These are phyloP conservation scores for Agrilus biguttatus DNA, from an alignment of 2,888 invertebrate genomes.

Conservation along the genomic window DNA sequence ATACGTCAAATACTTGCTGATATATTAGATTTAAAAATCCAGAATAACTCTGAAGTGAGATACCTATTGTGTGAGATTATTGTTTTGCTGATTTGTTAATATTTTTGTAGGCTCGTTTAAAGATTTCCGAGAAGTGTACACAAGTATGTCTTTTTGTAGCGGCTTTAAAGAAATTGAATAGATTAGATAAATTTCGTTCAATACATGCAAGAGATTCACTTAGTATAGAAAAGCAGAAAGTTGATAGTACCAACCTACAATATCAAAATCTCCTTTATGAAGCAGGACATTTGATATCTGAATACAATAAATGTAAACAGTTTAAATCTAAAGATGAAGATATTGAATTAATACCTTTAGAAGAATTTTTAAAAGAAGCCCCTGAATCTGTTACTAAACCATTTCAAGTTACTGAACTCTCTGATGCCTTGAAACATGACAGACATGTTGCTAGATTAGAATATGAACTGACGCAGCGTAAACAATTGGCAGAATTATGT, in stretches of 20 bases:
- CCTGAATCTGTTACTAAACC: conserved; percentile 37
- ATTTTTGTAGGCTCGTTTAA: conserved; percentile 36
- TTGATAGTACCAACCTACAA: conserved; percentile 79
- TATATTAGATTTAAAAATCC: conserved; percentile 50
- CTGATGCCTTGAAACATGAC: conserved; percentile 52
- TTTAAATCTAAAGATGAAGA: conserved; percentile 92
- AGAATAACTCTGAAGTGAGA: conserved; percentile 39
- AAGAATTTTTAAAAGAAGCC: conserved; percentile 72
- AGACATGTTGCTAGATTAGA: conserved; percentile 73
- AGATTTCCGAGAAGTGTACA: conserved; percentile 51
- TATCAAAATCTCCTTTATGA: conserved; percentile 90
- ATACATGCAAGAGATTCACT: conserved; percentile 69
- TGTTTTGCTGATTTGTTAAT: conserved; percentile 1
- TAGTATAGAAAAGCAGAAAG: conserved; percentile 70
- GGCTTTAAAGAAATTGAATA: conserved; percentile 77
- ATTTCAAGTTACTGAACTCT: conserved; percentile 19
- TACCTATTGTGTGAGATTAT: not conserved
- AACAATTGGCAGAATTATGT: conserved; percentile 64
- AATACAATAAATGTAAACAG: conserved; percentile 87
- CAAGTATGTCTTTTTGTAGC: conserved; percentile 65
- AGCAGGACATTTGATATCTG: conserved; percentile 82
- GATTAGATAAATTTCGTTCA: conserved; percentile 78
- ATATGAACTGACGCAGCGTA: conserved; percentile 82
- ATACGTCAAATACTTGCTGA: conserved; percentile 53
- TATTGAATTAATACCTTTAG: conserved; percentile 71